Percentiles rank a stretch among this genome's conserved stretches.
Conservation (phyloP, 2,113 vertebrate species). For the Ellobius talpinus region DNA sequence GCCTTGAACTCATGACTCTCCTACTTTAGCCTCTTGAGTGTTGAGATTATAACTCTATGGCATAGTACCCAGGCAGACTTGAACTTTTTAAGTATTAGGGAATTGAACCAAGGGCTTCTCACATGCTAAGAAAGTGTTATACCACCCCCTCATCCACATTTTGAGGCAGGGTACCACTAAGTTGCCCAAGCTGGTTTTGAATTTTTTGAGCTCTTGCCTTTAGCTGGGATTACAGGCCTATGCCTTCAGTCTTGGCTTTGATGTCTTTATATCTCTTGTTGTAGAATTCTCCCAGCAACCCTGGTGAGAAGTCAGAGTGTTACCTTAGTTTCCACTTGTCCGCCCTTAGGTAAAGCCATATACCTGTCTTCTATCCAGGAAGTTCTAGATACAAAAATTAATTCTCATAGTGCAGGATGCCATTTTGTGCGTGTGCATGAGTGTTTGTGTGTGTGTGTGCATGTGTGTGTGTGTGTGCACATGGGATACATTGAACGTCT, state of each 20-base stretch:
- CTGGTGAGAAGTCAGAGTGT: background rate
- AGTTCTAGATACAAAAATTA: background rate
- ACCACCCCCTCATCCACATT: background rate
- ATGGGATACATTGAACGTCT: background rate
- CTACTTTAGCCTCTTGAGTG: background rate
- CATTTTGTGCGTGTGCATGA: background rate
- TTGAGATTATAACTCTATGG: background rate
- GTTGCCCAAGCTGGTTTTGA: background rate
- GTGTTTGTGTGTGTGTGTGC: background rate
- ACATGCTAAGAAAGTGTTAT: background rate
- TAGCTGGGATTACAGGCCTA: background rate
- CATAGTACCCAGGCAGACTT: background rate
- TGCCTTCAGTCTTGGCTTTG: background rate
- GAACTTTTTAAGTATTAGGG: background rate
- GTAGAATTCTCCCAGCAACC: background rate
- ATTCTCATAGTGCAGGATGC: slow-evolving; percentile 7
- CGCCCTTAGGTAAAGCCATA: background rate
- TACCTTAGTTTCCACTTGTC: background rate
- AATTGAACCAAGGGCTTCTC: background rate
- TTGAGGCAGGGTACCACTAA: background rate
- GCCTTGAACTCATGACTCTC: background rate
- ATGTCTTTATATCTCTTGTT: background rate
- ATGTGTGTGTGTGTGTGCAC: background rate
- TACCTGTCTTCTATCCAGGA: background rate
- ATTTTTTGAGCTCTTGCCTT: background rate